Evolutionary conservation across 2,888 invertebrate genomes (phyloP).

Genomic region (Drosophila histrio): DNA sequence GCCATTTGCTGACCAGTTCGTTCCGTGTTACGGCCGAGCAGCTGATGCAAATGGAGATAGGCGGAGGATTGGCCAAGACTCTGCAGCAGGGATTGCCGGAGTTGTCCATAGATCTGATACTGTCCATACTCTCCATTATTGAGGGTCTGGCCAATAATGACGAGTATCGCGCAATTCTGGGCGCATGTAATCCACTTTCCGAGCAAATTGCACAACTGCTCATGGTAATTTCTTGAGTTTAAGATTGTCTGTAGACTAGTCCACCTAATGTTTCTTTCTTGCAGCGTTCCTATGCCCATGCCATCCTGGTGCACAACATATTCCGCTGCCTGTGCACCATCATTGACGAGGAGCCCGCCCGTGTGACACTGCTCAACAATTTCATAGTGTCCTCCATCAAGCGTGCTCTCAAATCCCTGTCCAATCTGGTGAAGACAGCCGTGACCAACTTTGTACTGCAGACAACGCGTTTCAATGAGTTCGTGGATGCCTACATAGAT

Average conservation of each 20-base stretch:
- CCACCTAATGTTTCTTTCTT: not conserved
- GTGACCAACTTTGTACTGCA: constrained; percentile 82
- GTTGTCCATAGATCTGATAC: constrained; percentile 70
- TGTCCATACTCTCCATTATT: constrained; percentile 66
- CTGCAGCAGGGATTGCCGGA: constrained; percentile 57
- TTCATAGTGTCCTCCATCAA: constrained; percentile 72
- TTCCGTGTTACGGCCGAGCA: constrained; percentile 56
- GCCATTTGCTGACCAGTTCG: constrained; percentile 55
- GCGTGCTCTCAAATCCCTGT: constrained; percentile 72
- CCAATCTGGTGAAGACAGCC: constrained; percentile 76
- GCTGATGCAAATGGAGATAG: constrained; percentile 48
- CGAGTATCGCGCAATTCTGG: constrained; percentile 62
- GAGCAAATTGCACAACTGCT: constrained; percentile 65
- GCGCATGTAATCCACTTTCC: constrained; percentile 34
- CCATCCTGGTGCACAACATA: constrained; percentile 75
- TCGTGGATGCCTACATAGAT: constrained; percentile 73
- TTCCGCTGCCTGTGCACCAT: constrained; percentile 79
- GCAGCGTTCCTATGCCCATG: constrained; percentile 65
- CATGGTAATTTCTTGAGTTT: constrained; percentile 56
- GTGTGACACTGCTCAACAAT: constrained; percentile 51
- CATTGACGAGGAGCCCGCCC: constrained; percentile 68
- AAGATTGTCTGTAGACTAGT: not conserved
- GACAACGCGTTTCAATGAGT: constrained; percentile 74
- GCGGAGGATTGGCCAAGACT: constrained; percentile 41
- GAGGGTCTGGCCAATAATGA: constrained; percentile 73